Base-by-base conservation (phyloP, 2,888 invertebrate genomes). In the Lysandra bellargus region DNA sequence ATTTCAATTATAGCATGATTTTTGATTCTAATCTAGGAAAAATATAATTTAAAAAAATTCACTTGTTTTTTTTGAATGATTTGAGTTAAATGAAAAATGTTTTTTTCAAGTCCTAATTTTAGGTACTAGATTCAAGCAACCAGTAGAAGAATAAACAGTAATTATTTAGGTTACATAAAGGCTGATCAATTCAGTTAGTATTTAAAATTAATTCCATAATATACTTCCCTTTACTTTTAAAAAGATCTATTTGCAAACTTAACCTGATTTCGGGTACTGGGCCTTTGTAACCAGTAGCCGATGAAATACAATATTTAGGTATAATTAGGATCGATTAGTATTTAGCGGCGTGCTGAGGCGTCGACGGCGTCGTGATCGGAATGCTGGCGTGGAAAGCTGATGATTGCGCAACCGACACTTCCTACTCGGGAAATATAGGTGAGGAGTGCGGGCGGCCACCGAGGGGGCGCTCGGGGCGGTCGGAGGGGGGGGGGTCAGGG, bases 341-440 rank as follows among this genome's bases (percentile, higher is more conserved):
- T 61, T 74, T 44, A 73, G 44, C 23, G 78, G 72, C 78, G 73
- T 78, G 79, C 64, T 14, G 33, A 44, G 79, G 79, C 79, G 60
- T 74, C 49, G 78, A 75, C 61, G 69, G 78, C 73, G 60, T 57
- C 80, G 80, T 78, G 80, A 81, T 83, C 80, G 82, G 80, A 83
- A 83, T 83, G 83, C 82, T 85, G 83, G 83, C 82, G 85, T 88
- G 91, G 90, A 92, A 92, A 91, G 90, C 88, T 84, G 60, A 83
- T 79, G 80, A 83, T 84, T 93, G 87, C 90, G 88, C 84, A 92
- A 92, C 86, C 74, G 74, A 79, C 80, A 87, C 91, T 93, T 94
- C 94, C 94, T 93, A 88, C 86, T 91, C 85, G 87, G 89, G 84
- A 89, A 90, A 93, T 91, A 91, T 92, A 92, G 93, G 93, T 92